Evolutionary conservation across 92 coral and sea anemone genomes (phyloP).

Genomic region (Phymanthus crucifer): DNA sequence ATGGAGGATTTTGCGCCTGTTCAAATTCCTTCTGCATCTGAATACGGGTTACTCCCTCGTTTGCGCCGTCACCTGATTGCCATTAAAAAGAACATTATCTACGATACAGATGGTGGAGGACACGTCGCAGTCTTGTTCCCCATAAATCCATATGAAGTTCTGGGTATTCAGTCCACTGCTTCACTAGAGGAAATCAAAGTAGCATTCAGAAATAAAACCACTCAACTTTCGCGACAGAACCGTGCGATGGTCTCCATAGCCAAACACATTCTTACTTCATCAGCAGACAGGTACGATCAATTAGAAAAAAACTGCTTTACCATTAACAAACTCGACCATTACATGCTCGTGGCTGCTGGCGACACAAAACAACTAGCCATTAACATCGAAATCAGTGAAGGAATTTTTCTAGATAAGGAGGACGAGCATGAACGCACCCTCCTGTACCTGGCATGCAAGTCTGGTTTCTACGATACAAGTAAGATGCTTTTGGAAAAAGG

Average conservation of each 20-base stretch:
- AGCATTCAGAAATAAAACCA: constrained; percentile 28
- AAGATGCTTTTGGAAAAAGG: constrained; percentile 47
- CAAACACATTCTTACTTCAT: constrained; percentile 47
- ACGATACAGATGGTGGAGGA: constrained; percentile 43
- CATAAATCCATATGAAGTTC: constrained; percentile 38
- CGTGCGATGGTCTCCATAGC: constrained; percentile 52
- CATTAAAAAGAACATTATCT: no score
- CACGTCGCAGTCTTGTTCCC: constrained; percentile 14
- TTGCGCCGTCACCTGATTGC: no score
- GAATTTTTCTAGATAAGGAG: neutral
- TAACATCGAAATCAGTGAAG: neutral
- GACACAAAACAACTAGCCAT: constrained; percentile 33
- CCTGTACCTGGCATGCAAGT: constrained; percentile 56
- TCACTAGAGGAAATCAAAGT: constrained; percentile 17
- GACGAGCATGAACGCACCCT: constrained; percentile 53
- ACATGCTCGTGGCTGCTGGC: constrained; percentile 55
- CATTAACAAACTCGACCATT: constrained; percentile 30
- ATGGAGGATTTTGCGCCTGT: no score
- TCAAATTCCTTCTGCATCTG: no score
- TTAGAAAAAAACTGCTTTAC: constrained; percentile 4
- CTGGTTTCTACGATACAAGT: constrained; percentile 59
- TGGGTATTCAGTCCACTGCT: constrained; percentile 22
- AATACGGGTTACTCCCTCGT: no score
- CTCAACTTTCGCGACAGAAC: constrained; percentile 28
- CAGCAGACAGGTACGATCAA: constrained; percentile 25